Evolutionary conservation across 2,797 vertebrate species (phyloP).

Genomic region (Oreonectes daqikongensis): DNA sequence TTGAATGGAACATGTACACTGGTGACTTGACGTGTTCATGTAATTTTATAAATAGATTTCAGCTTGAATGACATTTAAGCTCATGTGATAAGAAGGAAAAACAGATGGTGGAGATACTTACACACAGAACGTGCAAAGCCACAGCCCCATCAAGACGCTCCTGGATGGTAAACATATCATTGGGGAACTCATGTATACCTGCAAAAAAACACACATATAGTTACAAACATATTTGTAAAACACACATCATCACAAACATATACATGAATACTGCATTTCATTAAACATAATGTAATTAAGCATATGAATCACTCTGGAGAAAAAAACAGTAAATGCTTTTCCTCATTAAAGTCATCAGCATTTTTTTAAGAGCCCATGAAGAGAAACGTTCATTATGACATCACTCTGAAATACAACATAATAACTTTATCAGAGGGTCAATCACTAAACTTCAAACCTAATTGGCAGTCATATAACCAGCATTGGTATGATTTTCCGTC

Average conservation of each 20-base stretch:
- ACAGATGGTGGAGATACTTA: slow-evolving; percentile 76
- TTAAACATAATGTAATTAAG: slow-evolving; percentile 14
- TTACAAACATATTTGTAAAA: slow-evolving; percentile 5
- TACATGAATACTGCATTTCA: neutral
- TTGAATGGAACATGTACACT: neutral
- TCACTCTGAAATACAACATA: neutral
- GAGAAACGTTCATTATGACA: neutral
- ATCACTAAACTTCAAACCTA: slow-evolving; percentile 15
- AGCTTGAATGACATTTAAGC: neutral
- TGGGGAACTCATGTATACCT: slow-evolving; percentile 95
- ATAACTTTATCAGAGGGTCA: slow-evolving; percentile 10
- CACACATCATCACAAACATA: neutral
- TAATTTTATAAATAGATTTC: slow-evolving; percentile 10
- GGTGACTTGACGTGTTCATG: neutral
- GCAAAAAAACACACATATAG: slow-evolving; percentile 41
- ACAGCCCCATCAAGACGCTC: slow-evolving; percentile 88
- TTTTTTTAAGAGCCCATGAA: neutral
- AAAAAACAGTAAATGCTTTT: no score
- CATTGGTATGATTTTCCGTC: slow-evolving; percentile 39
- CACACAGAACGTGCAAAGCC: slow-evolving; percentile 89
- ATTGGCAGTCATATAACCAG: slow-evolving; percentile 22
- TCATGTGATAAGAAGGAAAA: slow-evolving; percentile 10
- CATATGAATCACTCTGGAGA: neutral
- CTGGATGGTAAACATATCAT: slow-evolving; percentile 89
- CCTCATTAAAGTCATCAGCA: neutral